phyloP scores from a whole-genome alignment of 1,140 invertebrate genomes.

The Drosophila paulistorum region DNA sequence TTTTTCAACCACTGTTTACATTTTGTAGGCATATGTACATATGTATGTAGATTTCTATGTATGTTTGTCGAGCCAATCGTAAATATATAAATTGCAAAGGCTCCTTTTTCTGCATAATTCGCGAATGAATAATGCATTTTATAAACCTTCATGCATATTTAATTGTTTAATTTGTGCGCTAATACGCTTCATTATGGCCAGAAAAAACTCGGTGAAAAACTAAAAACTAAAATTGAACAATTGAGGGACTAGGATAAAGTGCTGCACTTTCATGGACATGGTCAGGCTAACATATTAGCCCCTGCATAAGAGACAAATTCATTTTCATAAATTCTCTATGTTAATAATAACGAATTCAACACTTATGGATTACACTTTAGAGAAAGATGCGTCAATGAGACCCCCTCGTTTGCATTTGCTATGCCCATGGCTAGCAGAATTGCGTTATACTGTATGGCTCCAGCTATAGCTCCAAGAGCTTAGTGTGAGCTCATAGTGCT shows the following conservation, averaged over 20 bases:
- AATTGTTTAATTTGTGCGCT: conserved; percentile 63
- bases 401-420: not conserved
- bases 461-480: not conserved
- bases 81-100: conserved; percentile 29
- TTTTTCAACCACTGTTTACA: too few species aligned
- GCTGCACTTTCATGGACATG: too few species aligned
- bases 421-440: conserved; percentile 20
- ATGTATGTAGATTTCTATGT: too few species aligned
- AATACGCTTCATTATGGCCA: conserved; percentile 52
- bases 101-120: conserved; percentile 8
- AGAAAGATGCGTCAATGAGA: too few species aligned
- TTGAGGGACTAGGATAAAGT: not conserved
- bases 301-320: too few species aligned
- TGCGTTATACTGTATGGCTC: conserved; percentile 3
- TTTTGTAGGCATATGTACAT: too few species aligned
- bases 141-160: conserved; percentile 62
- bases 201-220: not conserved
- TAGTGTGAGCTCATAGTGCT: conserved; percentile 10
- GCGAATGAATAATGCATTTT: conserved; percentile 54
- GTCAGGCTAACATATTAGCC: too few species aligned
- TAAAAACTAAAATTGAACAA: conserved; percentile 4
- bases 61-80: not conserved
- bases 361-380: too few species aligned
- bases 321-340: too few species aligned
- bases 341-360: too few species aligned